These are phyloP conservation scores for Alexandromys fortis DNA, from an alignment of 2,113 vertebrate genomes.

Conservation along the genomic window DNA sequence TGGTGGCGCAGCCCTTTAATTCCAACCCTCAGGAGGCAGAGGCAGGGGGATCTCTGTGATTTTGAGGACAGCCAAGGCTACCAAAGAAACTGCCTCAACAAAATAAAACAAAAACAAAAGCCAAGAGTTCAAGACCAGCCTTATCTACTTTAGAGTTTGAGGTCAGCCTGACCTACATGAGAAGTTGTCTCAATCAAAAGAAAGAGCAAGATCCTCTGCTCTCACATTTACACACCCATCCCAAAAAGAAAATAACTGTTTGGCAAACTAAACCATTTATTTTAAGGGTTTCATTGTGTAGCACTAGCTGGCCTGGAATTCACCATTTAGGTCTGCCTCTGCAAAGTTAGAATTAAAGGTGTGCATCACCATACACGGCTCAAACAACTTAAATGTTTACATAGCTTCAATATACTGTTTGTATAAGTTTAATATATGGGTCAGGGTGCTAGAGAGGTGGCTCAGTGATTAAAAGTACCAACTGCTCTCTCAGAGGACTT, in stretches of 20 bases:
- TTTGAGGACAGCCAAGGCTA: not conserved
- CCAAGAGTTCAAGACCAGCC: not conserved
- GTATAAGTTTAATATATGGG: slow-evolving; percentile 30
- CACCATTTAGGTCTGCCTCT: not conserved
- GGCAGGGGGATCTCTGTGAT: not conserved
- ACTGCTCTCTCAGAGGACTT: not conserved
- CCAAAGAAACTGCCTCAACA: not conserved
- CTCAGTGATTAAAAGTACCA: not conserved
- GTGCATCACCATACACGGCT: not conserved
- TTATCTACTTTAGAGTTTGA: not conserved
- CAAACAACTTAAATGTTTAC: not conserved
- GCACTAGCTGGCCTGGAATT: not conserved
- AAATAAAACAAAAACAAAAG: not conserved
- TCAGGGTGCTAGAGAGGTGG: not conserved
- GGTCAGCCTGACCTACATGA: not conserved
- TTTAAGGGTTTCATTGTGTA: not conserved
- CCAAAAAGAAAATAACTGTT: not conserved
- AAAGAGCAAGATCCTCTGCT: not conserved
- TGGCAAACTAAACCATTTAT: not conserved
- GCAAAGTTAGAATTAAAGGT: not conserved
- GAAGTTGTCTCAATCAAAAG: not conserved
- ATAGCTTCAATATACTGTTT: not conserved
- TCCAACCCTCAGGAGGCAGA: not conserved
- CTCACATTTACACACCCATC: not conserved
- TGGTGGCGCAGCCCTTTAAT: too few relatives aligned